Percentiles rank a stretch among this genome's conserved stretches.
These are phyloP conservation scores for Holothuria scabra DNA, from an alignment of 53 echinoderm and acorn worm genomes.

Conservation along the genomic window DNA sequence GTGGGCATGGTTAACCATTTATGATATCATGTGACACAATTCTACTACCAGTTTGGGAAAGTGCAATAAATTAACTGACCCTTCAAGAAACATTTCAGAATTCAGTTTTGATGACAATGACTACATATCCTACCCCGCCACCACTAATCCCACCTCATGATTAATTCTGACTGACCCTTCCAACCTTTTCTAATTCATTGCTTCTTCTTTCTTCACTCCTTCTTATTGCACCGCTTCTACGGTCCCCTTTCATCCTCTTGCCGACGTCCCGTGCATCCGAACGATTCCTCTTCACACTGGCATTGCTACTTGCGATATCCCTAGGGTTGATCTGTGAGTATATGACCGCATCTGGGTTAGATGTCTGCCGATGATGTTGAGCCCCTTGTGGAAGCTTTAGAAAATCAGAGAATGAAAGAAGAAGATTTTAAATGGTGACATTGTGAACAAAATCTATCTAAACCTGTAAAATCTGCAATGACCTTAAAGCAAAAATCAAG, in stretches of 20 bases:
- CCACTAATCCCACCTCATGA: background rate
- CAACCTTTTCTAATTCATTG: slow-evolving; percentile 61
- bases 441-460: background rate
- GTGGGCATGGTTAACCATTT: no score
- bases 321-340: slow-evolving; percentile 12
- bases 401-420: background rate
- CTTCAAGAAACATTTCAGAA: no score
- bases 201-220: slow-evolving; percentile 27
- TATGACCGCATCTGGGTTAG: slow-evolving; percentile 77
- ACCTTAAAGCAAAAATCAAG: no score
- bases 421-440: background rate
- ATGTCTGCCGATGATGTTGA: slow-evolving; percentile 71
- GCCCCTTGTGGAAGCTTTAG: slow-evolving; percentile 70
- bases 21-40: no score
- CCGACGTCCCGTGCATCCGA: slow-evolving; percentile 78
- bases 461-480: background rate
- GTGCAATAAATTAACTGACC: no score
- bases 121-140: no score
- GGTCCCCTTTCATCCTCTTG: background rate
- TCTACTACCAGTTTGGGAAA: no score
- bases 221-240: slow-evolving; percentile 28
- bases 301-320: slow-evolving; percentile 23
- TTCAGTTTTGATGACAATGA: no score
- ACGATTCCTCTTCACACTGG: slow-evolving; percentile 80
- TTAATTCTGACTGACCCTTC: slow-evolving; percentile 62